Base-by-base conservation (phyloP, 2,888 invertebrate species). In the Galeruca laticollis region DNA sequence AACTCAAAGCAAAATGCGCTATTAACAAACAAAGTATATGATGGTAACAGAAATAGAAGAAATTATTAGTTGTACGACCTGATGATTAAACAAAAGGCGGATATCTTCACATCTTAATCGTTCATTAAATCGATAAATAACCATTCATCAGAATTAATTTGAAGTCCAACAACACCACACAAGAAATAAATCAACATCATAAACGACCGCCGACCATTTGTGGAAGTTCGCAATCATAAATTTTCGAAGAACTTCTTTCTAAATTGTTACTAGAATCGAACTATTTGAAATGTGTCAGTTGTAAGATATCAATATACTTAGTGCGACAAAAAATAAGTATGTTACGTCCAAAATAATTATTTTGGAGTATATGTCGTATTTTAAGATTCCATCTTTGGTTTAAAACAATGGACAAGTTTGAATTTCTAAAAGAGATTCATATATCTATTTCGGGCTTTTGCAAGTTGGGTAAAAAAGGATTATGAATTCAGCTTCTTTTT, bases 221-320 rank as follows among this genome's bases (percentile, higher is more conserved):
- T 60, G 64, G 68, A 49, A 60, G 64, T 68, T 49, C 18, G 60
- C 40, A 60, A 52, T 21, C 37, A 68, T 71, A 68, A 68, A 71
- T 71, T 68, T 63, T 71, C 71, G 71, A 71, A 40, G 68, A 68
- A 71, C 57, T 64, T 60, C 60, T 64, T 59, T 67, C 40, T 43
- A 61, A 47, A 47, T 18, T 35, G 31, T 18, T n/a, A 57, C 31
- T 57, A 9, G 56, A 57, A 57, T 57, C 33, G 18, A 57, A 57
- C 56, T 35, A 57, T 35, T 35, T 18, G 56, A 5, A 15, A 10
- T 35, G 33, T n/a, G 33, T 52, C 13, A 43, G 2, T 18, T 18
- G 9, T 8, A 8, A 15, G n/a, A 47, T 47, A 18, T 18, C 9
- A 15, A 15, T 47, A 47, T 47, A 47, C 15, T 2, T 15, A n/a